Conservation (phyloP, 2,888 invertebrate genomes). For the Schrankia costaestrigalis region DNA sequence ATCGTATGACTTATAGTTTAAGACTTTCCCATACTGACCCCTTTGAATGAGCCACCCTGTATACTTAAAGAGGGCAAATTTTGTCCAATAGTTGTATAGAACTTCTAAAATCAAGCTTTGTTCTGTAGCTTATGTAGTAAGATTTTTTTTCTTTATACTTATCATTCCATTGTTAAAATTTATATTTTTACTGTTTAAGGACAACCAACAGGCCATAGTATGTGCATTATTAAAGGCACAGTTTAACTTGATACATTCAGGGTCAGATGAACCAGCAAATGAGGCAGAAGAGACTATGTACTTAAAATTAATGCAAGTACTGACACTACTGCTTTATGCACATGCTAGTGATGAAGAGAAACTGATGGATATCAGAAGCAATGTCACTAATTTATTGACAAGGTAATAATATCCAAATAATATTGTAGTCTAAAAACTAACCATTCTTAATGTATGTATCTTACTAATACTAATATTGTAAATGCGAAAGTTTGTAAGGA, state of each 20-base stretch:
- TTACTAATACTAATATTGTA: too few species aligned
- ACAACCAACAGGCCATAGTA: conserved; percentile 81
- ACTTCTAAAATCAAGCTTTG: too few species aligned
- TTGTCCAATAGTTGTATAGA: too few species aligned
- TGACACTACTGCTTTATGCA: conserved; percentile 85
- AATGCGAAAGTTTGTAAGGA: too few species aligned
- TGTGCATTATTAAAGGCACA: conserved; percentile 89
- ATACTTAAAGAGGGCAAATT: too few species aligned
- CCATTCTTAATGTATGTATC: too few species aligned
- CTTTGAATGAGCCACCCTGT: too few species aligned
- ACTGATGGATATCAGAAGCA: conserved; percentile 85
- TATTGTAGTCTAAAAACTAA: background rate
- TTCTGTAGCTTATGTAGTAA: too few species aligned
- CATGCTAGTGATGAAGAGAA: conserved; percentile 80
- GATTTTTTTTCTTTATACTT: too few species aligned
- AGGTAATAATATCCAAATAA: conserved; percentile 66
- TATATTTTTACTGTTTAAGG: conserved; percentile 53
- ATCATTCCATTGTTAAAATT: conserved; percentile 4
- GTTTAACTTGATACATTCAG: conserved; percentile 85
- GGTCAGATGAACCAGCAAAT: conserved; percentile 63
- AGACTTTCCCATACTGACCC: too few species aligned
- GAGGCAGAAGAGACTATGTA: conserved; percentile 87
- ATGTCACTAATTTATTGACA: conserved; percentile 91
- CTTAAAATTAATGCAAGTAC: conserved; percentile 85
- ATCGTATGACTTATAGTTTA: too few species aligned